A percentile compares a stretch with the other conserved stretches of the same genome.
phyloP scores from a whole-genome alignment of 2,113 vertebrate species.

The Poicephalus meyeri region DNA sequence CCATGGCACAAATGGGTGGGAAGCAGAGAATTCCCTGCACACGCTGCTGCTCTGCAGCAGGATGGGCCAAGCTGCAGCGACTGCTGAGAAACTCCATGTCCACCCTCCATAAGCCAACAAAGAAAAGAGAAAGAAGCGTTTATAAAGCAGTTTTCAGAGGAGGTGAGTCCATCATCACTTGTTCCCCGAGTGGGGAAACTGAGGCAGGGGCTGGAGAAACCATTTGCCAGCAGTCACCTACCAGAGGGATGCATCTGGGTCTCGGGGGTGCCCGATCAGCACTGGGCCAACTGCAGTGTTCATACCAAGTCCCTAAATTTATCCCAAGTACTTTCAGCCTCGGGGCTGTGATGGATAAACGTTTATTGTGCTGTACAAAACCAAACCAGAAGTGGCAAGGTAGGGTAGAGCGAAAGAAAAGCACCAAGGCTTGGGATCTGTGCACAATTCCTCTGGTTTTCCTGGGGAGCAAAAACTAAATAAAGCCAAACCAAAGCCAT shows the following conservation, averaged over 20 bases:
- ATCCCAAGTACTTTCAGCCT: background rate
- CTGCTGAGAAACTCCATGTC: background rate
- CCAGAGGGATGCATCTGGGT: background rate
- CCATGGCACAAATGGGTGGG: background rate
- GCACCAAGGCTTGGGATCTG: background rate
- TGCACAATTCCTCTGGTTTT: background rate
- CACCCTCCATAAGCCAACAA: background rate
- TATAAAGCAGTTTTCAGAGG: background rate
- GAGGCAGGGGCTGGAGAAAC: background rate
- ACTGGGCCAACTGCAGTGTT: accelerated
- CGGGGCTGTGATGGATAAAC: background rate
- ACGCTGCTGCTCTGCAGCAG: background rate
- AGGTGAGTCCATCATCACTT: background rate
- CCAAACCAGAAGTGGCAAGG: background rate
- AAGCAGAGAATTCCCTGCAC: background rate
- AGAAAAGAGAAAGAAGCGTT: background rate
- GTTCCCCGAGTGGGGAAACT: background rate
- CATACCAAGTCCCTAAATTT: background rate
- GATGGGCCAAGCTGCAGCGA: background rate
- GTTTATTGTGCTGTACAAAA: background rate
- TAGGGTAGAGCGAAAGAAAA: background rate
- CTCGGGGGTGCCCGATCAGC: background rate
- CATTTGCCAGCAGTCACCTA: background rate
- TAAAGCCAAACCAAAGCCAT: background rate
- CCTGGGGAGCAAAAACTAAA: background rate